Conservation (phyloP, 2,113 vertebrate species). For the Ciconia boyciana region DNA sequence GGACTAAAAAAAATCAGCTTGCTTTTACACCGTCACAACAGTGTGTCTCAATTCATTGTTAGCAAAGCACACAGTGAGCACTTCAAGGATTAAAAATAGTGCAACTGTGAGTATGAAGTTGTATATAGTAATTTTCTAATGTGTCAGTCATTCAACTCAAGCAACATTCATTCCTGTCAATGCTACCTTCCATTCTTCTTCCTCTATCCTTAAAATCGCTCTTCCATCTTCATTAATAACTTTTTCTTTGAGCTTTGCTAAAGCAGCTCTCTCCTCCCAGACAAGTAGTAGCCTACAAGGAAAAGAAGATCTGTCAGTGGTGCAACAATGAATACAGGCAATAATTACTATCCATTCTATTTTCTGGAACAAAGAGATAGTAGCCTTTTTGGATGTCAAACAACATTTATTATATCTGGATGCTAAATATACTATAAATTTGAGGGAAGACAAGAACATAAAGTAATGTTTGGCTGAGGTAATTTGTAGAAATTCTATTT, state of each 20-base stretch:
- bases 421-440: background rate
- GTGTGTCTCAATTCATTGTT: background rate
- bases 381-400: background rate
- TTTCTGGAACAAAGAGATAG: background rate
- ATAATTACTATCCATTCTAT: background rate
- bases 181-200: conserved; percentile 94
- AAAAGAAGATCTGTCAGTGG: background rate
- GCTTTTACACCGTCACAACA: background rate
- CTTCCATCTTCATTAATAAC: conserved; percentile 85
- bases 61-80: background rate
- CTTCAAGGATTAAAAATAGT: background rate
- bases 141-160: background rate
- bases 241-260: conserved; percentile 88
- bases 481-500: background rate
- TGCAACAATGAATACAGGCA: background rate
- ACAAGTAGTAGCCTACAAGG: conserved; percentile 73
- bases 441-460: background rate
- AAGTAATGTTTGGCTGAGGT: background rate
- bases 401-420: background rate
- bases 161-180: background rate
- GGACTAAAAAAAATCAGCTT: background rate
- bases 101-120: background rate
- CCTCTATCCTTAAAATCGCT: conserved; percentile 85
- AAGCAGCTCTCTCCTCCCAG: conserved; percentile 87
- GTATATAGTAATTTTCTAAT: background rate